Conservation (phyloP, 2,113 vertebrate species). For the Ovibos moschatus region DNA sequence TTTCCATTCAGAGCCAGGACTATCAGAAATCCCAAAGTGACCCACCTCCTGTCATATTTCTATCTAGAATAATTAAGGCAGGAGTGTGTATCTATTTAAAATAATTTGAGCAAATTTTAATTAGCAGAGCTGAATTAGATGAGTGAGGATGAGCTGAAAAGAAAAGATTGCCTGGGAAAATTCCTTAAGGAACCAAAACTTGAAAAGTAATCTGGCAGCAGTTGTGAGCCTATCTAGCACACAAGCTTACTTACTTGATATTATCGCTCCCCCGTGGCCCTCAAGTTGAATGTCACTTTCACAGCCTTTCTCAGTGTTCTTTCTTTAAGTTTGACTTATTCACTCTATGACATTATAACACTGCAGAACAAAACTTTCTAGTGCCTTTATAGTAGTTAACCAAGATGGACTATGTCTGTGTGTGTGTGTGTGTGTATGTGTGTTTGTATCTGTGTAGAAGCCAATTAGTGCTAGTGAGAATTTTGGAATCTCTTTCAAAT, state of each 20-base stretch:
- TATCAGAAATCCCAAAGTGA: not conserved
- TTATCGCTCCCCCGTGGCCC: not conserved
- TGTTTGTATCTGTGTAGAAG: not conserved
- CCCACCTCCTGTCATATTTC: not conserved
- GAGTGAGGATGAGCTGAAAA: not conserved
- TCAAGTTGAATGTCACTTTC: constrained; percentile 44
- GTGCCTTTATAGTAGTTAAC: not conserved
- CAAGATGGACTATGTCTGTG: not conserved
- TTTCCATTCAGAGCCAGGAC: not conserved
- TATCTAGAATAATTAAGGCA: not conserved
- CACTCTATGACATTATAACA: constrained; percentile 34
- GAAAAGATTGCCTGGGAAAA: not conserved
- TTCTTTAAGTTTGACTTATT: constrained; percentile 39
- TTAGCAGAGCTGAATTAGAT: not conserved
- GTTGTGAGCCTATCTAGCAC: not conserved
- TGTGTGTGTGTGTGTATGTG: not conserved
- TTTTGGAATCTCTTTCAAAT: constrained; percentile 31
- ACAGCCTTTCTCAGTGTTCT: constrained; percentile 37
- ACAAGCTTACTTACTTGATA: not conserved
- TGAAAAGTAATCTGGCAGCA: not conserved
- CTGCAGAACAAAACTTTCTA: constrained; percentile 26
- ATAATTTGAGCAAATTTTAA: not conserved
- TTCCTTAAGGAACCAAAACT: not conserved
- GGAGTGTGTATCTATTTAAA: not conserved
- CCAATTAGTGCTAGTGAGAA: constrained; percentile 34